Evolutionary conservation across 92 coral and sea anemone genomes (phyloP), one percentile per base, ranked within the genome.

Genomic region (Muricea muricata): DNA sequence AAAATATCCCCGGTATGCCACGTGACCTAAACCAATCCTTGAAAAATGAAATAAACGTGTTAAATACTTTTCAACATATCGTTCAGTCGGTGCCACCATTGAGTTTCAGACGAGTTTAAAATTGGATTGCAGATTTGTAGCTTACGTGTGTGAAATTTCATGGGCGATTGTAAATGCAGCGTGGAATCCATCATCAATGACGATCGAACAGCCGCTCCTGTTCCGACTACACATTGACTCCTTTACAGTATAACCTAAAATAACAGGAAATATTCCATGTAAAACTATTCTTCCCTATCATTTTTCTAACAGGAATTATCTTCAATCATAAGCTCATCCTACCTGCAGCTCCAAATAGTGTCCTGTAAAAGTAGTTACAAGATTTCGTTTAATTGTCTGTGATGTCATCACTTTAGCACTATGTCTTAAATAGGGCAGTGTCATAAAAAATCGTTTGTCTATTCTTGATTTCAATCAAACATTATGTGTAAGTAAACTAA

Each of bases 111-210:
- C n/a, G n/a, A n/a, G n/a, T n/a, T n/a, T n/a, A n/a, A n/a, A n/a
- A n/a, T n/a, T n/a, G n/a, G n/a, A n/a, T n/a, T n/a, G n/a, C n/a
- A n/a, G n/a, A n/a, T n/a, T n/a, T n/a, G n/a, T n/a, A 28, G 91
- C 98, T 87, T 91, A 94, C 98, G 97, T 87, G 76, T 94, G 98
- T 13, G 97, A 97, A 29, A 93, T 91, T 81, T 94, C 98, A 75
- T 94, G 98, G 15, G 98, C 98, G 21, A 94, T 71, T 23, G 89
- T 81, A 56, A 91, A 89, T 21, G 93, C 80, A 34, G 98, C 89
- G 4, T 93, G 58, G 77, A 94, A 94, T 37, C 98, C 98, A 75
- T 91, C 91, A 52, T 94, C 97, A n/a, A 89, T 91, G 55, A 93
- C 91, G 1, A 94, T 80, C 2, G 98, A 89, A 61, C 98, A 94